These are phyloP conservation scores for Lepidostoma basale DNA, from an alignment of 1,140 invertebrate genomes.

Conservation along the genomic window DNA sequence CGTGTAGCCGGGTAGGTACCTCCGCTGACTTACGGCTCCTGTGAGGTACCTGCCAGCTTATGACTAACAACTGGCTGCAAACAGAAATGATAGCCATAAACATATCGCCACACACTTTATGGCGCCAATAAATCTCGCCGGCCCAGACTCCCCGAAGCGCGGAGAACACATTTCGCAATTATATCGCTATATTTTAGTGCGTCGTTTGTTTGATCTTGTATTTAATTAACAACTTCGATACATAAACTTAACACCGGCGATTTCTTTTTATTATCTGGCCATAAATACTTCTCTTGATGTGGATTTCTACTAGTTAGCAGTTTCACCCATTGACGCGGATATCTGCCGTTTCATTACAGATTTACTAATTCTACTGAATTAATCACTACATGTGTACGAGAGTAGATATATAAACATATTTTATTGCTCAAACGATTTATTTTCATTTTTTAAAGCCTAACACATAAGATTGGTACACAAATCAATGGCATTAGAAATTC, in stretches of 20 bases:
- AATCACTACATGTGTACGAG: too few relatives aligned
- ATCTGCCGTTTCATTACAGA: too few relatives aligned
- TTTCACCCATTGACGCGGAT: too few relatives aligned
- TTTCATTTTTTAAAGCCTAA: too few relatives aligned
- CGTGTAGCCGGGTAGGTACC: neutral
- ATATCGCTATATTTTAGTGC: slow-evolving; percentile 35
- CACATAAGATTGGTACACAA: too few relatives aligned
- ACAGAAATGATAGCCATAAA: slow-evolving; percentile 40
- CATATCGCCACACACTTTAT: slow-evolving; percentile 35
- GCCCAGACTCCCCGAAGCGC: slow-evolving; percentile 15
- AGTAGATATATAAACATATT: too few relatives aligned
- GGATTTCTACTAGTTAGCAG: too few relatives aligned
- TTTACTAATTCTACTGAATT: too few relatives aligned
- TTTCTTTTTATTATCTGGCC: slow-evolving; percentile 11
- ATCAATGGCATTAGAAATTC: too few relatives aligned
- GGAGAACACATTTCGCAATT: slow-evolving; percentile 35
- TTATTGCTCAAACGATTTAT: too few relatives aligned
- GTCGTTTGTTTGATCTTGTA: slow-evolving; percentile 16
- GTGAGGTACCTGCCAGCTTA: slow-evolving; percentile 20
- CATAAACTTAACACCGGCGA: slow-evolving; percentile 14
- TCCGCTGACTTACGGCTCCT: slow-evolving; percentile 17
- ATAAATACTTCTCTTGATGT: too few relatives aligned
- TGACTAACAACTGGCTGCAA: slow-evolving; percentile 28
- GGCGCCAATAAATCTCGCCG: slow-evolving; percentile 31
- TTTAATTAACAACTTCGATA: slow-evolving; percentile 25